Evolutionary conservation across 23 tunicate genomes (phyloP), one percentile per base, ranked within the genome.

Genomic region (Botrylloides violaceus): DNA sequence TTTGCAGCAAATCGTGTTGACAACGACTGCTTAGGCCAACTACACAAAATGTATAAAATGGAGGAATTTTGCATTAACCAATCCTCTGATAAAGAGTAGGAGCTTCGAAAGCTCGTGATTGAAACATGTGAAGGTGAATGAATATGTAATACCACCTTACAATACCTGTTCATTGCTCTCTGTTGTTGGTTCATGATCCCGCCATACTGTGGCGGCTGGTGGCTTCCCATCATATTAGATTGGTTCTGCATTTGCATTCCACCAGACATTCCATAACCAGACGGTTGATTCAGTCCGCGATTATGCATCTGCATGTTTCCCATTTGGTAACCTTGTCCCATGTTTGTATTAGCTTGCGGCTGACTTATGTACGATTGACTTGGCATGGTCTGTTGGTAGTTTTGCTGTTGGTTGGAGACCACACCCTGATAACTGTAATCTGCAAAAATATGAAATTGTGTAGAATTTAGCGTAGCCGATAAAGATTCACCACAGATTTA

Each of bases 281-380:
- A 37, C 37, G 23, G 58, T 43, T 68, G 74, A 56, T 68, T 68
- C 74, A 68, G 36, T 12, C 58, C 58, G 25, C 29, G 15, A 30
- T 26, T 26, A 19, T 68, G 74, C 74, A 68, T 68, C 37, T 68
- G 74, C 74, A 68, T 43, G 74, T 68, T 68, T 24, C 74, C 57
- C 74, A 68, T 68, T 15, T 0, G 7, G 2, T 68, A 68, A 12
- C 58, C 74, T 43, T 38, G 74, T 1, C 18, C 47, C 74, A 68
- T 43, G 64, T 56, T 26, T 0, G 74, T 18, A 25, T 68, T 68
- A 12, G 29, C 21, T 26, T 68, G 73, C 38, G 34, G 74, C 28
- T 68, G 74, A 56, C 37, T 68, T 26, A 68, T 68, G 30, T 68
- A 68, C 22, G 57, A 38, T 22, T 68, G 74, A 43, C 37, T 68